phyloP scores from a whole-genome alignment of 2,888 invertebrate species.

The Dynastes maya region DNA sequence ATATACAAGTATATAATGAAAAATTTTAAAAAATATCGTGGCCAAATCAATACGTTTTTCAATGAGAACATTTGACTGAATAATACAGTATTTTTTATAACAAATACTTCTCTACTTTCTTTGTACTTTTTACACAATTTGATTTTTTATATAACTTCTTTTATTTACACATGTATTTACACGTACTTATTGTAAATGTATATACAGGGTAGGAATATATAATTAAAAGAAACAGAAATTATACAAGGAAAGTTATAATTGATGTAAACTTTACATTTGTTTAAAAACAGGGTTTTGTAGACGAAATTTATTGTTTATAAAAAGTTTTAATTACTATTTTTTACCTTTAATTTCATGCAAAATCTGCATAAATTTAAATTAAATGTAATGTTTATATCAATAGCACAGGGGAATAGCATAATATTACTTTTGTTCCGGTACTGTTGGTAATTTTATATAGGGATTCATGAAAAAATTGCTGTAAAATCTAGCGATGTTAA shows the following conservation, averaged over 20 bases:
- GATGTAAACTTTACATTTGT: constrained; percentile 32
- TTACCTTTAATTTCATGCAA: background rate
- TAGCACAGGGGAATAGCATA: constrained; percentile 17
- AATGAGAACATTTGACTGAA: constrained; percentile 51
- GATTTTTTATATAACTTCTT: background rate
- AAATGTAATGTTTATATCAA: constrained; percentile 28
- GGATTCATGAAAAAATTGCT: no score
- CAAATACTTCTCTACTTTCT: constrained; percentile 45
- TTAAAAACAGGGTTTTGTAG: constrained; percentile 18
- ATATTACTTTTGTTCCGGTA: background rate
- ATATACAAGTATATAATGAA: constrained; percentile 32
- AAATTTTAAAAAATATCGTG: constrained; percentile 36
- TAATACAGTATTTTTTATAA: constrained; percentile 52
- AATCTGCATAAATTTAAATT: no score
- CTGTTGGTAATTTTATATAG: no score
- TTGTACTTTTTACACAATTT: constrained; percentile 46
- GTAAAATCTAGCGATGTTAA: no score
- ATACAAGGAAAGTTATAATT: constrained; percentile 1
- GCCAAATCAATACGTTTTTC: constrained; percentile 50
- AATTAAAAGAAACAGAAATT: constrained; percentile 1
- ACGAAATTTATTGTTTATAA: background rate
- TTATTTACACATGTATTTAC: constrained; percentile 26
- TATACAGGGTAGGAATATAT: constrained; percentile 34
- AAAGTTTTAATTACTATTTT: background rate
- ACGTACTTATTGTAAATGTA: constrained; percentile 33